Evolutionary conservation across 2,888 invertebrate genomes (phyloP), one percentile per base, ranked within the genome.

Genomic region (Andrena minutula): DNA sequence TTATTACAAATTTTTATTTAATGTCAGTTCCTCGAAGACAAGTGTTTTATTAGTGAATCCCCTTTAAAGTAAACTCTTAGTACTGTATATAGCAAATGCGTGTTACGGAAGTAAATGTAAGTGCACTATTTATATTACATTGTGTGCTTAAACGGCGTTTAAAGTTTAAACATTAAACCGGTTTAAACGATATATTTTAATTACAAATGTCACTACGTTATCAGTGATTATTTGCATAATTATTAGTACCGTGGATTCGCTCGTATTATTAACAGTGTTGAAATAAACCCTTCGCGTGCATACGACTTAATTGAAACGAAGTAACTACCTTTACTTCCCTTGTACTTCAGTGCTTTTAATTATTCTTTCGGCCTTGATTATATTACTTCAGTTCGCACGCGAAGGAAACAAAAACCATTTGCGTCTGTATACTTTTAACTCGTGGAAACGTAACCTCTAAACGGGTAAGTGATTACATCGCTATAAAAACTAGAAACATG

Each of bases 361-460:
- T 41, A 8, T 30, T 41, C 41, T 6, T 28, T 61, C 30, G 1
- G 1, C 20, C 49, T 5, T 20, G n/a, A 8, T 12, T 61, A 5
- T n/a, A 20, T 23, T 20, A 41, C 10, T 6, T 12, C 32, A 8
- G 23, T 69, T 32, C 5, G 10, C n/a, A 0, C 12, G 0, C n/a
- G 16, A 49, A 58, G 1, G 10, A 20, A 28, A 51, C 49, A 2
- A 47, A 41, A 23, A 10, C 30, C 7, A 23, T 26, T 47, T 5
- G n/a, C 28, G 26, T n/a, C 23, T 16, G 5, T 41, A 12, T n/a
- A 47, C 8, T n/a, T 10, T 1, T 3, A 69, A 58, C 8, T 20
- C 20, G 26, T 8, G n/a, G 10, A 26, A 60, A 79, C 32, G 71
- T 79, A 79, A 79, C 79, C 79, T 23, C 26, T 71, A 60, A 61